Evolutionary conservation across 2,113 vertebrate species (phyloP), one percentile per base, ranked within the genome.

Genomic region (Chlamydotis undulata): DNA sequence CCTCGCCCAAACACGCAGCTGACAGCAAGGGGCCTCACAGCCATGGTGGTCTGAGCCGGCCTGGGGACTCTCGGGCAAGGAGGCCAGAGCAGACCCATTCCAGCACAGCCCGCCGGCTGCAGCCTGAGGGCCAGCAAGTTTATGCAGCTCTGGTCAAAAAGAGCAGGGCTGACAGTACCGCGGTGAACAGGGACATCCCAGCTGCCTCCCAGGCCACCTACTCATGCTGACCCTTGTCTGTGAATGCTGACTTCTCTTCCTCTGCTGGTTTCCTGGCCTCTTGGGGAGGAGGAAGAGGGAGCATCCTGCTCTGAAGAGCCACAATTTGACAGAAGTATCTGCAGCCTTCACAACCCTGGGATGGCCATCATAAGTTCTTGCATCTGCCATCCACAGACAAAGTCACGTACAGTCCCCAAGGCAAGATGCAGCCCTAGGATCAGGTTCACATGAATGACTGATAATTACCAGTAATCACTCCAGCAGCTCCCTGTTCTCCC

Each of bases 281-380:
- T 9, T 39, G 14, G 39, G 59, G 29, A 67, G 13, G 16, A 93
- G 47, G 57, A 83, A 67, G 25, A 60, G 4, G 13, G 16, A 76
- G 26, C 56, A 82, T 91, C 65, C 84, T 49, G 24, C 35, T 69
- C 73, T 81, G 55, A 24, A 59, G 25, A 76, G 19, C 43, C 49
- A 56, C 25, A 37, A 3, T 37, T 80, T 59, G n/a, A 50, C 76
- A 83, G 86, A 61, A 89, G 43, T 28, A 55, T 43, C 53, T 11
- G 26, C 59, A 92, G 37, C 63, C 52, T 83, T 74, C 70, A 43
- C 7, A 65, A 29, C 37, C 69, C 57, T 53, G 21, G 59, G 23
- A 52, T n/a, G 57, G 53, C 43, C 7, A 6, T 45, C 26, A 57
- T 0, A 0, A 73, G 50, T 24, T 45, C 53, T 88, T 50, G 19